These are phyloP conservation scores for Salmo trutta DNA, from an alignment of 2,797 vertebrate genomes.

Conservation along the genomic window DNA sequence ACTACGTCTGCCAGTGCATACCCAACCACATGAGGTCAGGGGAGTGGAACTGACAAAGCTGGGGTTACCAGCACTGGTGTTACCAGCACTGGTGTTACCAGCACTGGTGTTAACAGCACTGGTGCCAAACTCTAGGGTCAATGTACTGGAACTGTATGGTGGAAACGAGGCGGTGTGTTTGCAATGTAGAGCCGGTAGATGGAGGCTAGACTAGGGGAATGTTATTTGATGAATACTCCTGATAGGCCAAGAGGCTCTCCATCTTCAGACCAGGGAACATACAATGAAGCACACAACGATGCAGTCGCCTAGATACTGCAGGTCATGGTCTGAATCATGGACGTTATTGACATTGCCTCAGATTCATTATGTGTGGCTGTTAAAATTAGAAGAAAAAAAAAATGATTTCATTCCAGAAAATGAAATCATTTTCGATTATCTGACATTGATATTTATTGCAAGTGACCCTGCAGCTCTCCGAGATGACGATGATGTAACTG, in stretches of 20 bases:
- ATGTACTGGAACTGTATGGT: neutral
- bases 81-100: neutral
- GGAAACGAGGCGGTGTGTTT: neutral
- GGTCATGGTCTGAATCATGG: neutral
- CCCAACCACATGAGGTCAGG: slow-evolving; percentile 71
- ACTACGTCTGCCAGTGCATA: slow-evolving; percentile 75
- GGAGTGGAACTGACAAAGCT: slow-evolving; percentile 58
- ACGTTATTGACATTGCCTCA: too few relatives aligned
- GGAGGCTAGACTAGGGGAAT: neutral
- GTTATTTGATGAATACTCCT: neutral
- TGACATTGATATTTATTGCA: slow-evolving; percentile 1
- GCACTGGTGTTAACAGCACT: neutral
- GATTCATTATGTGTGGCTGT: neutral
- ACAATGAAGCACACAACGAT: neutral
- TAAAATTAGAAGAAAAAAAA: neutral
- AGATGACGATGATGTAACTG: neutral
- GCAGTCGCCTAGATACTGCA: neutral
- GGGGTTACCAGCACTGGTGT: too few relatives aligned
- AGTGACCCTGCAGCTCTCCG: neutral
- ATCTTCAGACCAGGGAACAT: neutral
- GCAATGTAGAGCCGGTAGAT: neutral
- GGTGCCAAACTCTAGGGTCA: neutral
- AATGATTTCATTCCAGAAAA: neutral
- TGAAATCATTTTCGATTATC: neutral
- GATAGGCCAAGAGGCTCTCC: neutral